Percentiles rank a stretch among this genome's conserved stretches.
phyloP scores from a whole-genome alignment of 1,140 invertebrate genomes.

The Drosophila nikananu region DNA sequence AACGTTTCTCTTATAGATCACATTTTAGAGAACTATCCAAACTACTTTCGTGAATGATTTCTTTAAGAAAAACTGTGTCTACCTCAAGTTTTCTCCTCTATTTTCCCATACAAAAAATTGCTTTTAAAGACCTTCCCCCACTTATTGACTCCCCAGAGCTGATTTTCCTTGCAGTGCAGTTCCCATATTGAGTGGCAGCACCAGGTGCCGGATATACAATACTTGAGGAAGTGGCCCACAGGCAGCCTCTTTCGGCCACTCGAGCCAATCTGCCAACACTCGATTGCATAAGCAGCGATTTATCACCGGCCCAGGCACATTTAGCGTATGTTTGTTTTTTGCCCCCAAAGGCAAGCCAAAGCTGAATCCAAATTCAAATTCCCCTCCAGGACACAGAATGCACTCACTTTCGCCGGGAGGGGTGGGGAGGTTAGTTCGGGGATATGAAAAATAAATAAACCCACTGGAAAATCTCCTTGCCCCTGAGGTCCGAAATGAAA shows the following conservation, averaged over 20 bases:
- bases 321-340: conserved; percentile 69
- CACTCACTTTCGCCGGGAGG: conserved; percentile 6
- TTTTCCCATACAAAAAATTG: too few relatives aligned
- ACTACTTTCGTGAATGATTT: neutral
- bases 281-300: conserved; percentile 62
- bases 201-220: conserved; percentile 34
- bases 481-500: conserved; percentile 65
- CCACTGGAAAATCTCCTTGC: conserved; percentile 43
- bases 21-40: too few relatives aligned
- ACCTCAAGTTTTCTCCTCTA: too few relatives aligned
- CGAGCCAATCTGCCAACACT: conserved; percentile 57
- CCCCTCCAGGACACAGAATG: conserved; percentile 45
- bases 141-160: too few relatives aligned
- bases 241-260: conserved; percentile 43
- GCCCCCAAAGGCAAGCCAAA: conserved; percentile 26
- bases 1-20: too few relatives aligned
- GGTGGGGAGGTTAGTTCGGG: neutral
- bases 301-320: conserved; percentile 65
- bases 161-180: neutral
- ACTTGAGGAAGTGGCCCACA: conserved; percentile 32
- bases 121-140: neutral
- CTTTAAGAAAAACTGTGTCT: neutral
- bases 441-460: conserved; percentile 55
- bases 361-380: conserved; percentile 59
- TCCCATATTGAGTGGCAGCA: conserved; percentile 9